Conservation (phyloP, 2,113 vertebrate species). For the Mustela lutreola region DNA sequence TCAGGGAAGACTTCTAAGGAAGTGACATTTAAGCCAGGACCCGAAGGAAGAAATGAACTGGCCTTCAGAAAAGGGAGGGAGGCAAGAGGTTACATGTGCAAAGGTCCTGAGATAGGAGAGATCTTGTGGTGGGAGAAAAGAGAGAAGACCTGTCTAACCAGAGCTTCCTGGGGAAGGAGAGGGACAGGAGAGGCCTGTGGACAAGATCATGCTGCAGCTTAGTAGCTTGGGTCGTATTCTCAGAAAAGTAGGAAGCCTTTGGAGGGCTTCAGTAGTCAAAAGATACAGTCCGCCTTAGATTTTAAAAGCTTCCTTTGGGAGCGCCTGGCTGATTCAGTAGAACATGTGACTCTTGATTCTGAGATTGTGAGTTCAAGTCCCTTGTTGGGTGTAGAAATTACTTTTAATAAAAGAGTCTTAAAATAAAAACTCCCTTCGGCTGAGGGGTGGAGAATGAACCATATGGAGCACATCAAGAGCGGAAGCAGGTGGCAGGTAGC, state of each 20-base stretch:
- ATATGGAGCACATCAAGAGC: not conserved
- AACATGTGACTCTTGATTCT: not conserved
- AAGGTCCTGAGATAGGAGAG: conserved; percentile 35
- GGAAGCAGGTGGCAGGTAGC: not conserved
- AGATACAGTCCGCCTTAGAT: not conserved
- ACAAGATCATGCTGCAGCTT: not conserved
- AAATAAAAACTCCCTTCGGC: not conserved
- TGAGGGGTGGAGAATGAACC: not conserved
- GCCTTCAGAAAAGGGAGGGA: not conserved
- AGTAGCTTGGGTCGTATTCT: not conserved
- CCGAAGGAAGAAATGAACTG: not conserved
- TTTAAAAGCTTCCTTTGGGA: not conserved
- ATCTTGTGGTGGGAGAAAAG: not conserved
- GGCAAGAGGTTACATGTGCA: not conserved
- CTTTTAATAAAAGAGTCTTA: not conserved
- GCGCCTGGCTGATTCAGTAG: not conserved
- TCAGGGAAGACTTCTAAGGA: conserved; percentile 1
- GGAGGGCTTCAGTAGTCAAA: not conserved
- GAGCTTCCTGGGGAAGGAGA: not conserved
- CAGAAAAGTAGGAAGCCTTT: not conserved
- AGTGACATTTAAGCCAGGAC: conserved; percentile 53
- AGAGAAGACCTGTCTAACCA: not conserved
- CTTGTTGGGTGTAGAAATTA: not conserved
- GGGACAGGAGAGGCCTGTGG: not conserved
- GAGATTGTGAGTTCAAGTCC: not conserved